phyloP scores from a whole-genome alignment of 2,113 vertebrate genomes.

The Plestiodon gilberti region DNA sequence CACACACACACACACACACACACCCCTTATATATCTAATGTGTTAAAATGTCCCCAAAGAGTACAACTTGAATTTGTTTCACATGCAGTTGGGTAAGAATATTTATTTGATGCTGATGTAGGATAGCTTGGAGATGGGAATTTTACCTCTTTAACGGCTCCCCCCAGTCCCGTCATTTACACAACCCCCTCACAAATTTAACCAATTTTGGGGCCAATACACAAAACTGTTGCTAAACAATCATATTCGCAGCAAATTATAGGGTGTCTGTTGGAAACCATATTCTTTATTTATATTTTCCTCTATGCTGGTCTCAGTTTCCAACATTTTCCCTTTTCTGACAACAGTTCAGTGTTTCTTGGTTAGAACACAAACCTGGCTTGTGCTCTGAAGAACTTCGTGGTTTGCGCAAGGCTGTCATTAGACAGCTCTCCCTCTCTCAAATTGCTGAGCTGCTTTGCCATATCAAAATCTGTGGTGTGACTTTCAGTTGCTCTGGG shows the following conservation, averaged over 20 bases:
- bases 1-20: not conserved
- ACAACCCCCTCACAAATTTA: constrained; percentile 18
- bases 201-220: constrained; percentile 50
- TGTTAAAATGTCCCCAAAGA: not conserved
- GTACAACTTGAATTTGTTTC: constrained; percentile 17
- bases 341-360: constrained; percentile 59
- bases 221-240: constrained; percentile 53
- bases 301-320: constrained; percentile 61
- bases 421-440: constrained; percentile 44
- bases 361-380: constrained; percentile 60
- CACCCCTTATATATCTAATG: constrained; percentile 3
- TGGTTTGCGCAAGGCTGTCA: constrained; percentile 59
- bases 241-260: constrained; percentile 70
- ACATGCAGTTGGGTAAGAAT: not conserved
- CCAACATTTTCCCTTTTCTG: constrained; percentile 56
- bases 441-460: not conserved
- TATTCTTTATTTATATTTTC: constrained; percentile 57
- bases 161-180: not conserved
- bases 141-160: not conserved
- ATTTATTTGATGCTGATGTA: not conserved
- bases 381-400: constrained; percentile 64
- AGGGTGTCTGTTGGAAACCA: constrained; percentile 67
- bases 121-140: constrained; percentile 14
- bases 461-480: constrained; percentile 28
- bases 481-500: constrained; percentile 10